Base-by-base conservation (phyloP, 2,888 invertebrate genomes). In the Ischnus inquisitorius region DNA sequence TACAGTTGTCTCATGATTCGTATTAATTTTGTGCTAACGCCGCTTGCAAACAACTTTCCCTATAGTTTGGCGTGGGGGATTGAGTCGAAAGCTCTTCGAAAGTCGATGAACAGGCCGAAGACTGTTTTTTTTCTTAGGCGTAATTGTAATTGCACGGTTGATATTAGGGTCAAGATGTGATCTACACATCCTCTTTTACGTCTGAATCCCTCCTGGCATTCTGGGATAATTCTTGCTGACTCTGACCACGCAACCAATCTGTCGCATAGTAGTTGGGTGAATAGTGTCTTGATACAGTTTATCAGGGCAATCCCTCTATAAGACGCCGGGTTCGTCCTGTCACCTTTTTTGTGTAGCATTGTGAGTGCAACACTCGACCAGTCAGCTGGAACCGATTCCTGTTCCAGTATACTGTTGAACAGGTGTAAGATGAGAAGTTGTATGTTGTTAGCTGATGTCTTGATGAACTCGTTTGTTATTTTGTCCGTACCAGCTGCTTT, bases 281-380 rank as follows among this genome's bases (percentile, higher is more conserved):
- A 86, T 1, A 88, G 14, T 77, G 88, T 88, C n/a, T 79, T 69
- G 2, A 82, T 43, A 41, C 68, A 80, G 25, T 84, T 86, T 8
- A 84, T 57, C 6, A 88, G 80, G 2, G 87, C 77, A 6, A 88
- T 88, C 1, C 86, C 87, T 48, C 88, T 16, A 72, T 88, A 88
- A 51, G 87, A 87, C 2, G 41, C 28, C 14, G 87, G 86, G 5
- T 84, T 64, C 10, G 28, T 3, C 34, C 22, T 67, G 64, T 86
- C 72, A 1, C 87, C 87, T 85, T 87, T 87, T 69, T 88, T 88
- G 48, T 68, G 78, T 0, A 88, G 54, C 41, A 87, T 82, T 1
- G 34, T 67, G 3, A 67, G 34, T 19, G 28, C 69, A 1, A 79
- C 69, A 2, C 25, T 43, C 28, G 60, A n/a, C 79, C 79, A 79